phyloP scores from a whole-genome alignment of 1,140 invertebrate genomes.

The Melitaea cinxia region DNA sequence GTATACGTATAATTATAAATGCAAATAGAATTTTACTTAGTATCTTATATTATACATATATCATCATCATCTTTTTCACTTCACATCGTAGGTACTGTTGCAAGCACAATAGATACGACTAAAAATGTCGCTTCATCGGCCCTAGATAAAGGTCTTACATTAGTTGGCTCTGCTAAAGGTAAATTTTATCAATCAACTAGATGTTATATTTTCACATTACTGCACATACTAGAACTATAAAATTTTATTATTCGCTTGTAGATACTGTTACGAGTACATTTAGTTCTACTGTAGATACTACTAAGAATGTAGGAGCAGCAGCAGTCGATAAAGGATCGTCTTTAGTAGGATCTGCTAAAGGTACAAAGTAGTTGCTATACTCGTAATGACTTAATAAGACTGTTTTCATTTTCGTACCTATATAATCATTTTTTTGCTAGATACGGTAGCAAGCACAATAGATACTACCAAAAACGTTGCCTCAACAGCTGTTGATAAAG shows the following conservation, averaged over 20 bases:
- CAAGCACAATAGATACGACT: constrained; percentile 43
- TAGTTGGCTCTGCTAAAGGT: constrained; percentile 51
- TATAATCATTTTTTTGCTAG: constrained; percentile 22
- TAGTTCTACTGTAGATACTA: constrained; percentile 48
- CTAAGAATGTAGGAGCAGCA: constrained; percentile 56
- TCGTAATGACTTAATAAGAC: neutral
- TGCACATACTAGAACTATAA: neutral
- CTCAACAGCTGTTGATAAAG: constrained; percentile 37
- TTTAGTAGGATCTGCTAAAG: constrained; percentile 28
- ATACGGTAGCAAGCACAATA: constrained; percentile 41
- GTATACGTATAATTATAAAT: no score
- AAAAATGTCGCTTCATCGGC: constrained; percentile 40
- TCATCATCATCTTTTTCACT: no score
- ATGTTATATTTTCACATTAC: constrained; percentile 1
- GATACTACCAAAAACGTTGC: constrained; percentile 47
- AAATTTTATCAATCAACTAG: constrained; percentile 4
- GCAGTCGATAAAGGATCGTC: constrained; percentile 34
- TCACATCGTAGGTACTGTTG: constrained; percentile 47
- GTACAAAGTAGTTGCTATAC: neutral
- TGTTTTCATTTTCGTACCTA: neutral
- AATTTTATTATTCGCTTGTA: constrained; percentile 32
- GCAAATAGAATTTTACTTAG: no score
- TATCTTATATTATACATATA: no score
- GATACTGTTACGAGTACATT: constrained; percentile 43
- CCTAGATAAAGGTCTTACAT: constrained; percentile 34